Base-by-base conservation (phyloP, 2,797 vertebrate genomes). In the Coendou prehensilis region DNA sequence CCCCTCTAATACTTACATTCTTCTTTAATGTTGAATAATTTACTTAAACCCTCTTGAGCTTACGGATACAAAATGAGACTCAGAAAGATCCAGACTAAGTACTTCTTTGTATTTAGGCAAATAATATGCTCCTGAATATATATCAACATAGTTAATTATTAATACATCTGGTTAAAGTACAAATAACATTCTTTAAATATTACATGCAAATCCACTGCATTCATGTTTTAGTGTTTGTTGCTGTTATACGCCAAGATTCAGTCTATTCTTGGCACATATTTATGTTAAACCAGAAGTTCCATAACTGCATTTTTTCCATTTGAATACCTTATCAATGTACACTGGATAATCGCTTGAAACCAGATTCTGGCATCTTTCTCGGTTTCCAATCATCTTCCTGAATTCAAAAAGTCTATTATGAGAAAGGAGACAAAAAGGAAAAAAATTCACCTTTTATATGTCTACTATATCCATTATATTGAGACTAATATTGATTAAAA, bases 291-390 rank as follows among this genome's bases (percentile, higher is more conserved):
- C 10, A 83, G 47, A 88, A 94, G 76, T 67, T 85, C 73, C 86
- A 67, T 6, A 97, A 91, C 0, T 87, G 11, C 1, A 83, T 63
- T 22, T 87, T 30, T 95, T 97, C 80, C 11, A 96, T 96, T 96
- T 80, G 54, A 96, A 50, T 99, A 99, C 99, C 99, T 99, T 99
- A 97, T 99, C 99, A 85, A 99, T 99, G 95, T 99, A 98, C 79
- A 99, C 99, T 1, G 99, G 99, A 97, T 99, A 99, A 98, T 99
- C 99, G 79, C 98, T 99, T 0, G 99, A 99, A 97, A 99, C 99
- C 97, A 99, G 97, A 86, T 98, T 98, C 98, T 99, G 99, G 98
- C 99, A 99, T 98, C 98, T 99, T 95, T 99, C 99, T 97, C 99
- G 98, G 98, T 99, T 99, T 94, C 99, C 99, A 97, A 99, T 99